phyloP scores from a whole-genome alignment of 2,113 vertebrate species.

The Lophotis ruficrista region DNA sequence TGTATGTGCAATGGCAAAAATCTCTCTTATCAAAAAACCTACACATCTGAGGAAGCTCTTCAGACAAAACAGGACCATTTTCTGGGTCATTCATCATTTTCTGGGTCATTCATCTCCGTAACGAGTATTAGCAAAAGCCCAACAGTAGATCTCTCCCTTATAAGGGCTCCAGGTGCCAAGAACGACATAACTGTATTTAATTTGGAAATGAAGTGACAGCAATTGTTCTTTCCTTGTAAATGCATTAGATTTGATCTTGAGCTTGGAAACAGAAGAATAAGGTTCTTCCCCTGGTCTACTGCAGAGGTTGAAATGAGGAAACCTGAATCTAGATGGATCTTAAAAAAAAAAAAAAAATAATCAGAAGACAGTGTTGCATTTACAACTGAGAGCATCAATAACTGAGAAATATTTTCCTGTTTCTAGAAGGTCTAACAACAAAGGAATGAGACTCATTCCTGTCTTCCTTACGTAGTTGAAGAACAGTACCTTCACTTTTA shows the following conservation, averaged over 20 bases:
- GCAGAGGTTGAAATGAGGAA: neutral
- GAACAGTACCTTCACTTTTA: neutral
- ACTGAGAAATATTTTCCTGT: neutral
- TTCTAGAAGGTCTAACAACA: neutral
- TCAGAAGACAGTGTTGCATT: neutral
- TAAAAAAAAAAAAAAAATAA: neutral
- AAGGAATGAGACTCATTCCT: neutral
- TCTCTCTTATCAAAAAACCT: neutral
- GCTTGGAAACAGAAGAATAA: neutral
- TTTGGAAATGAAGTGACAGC: neutral
- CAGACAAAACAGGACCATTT: slow-evolving; percentile 22
- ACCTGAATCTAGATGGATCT: neutral
- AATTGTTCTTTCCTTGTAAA: neutral
- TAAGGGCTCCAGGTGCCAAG: neutral
- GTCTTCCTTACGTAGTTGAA: neutral
- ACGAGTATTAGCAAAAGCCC: neutral
- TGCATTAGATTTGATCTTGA: neutral
- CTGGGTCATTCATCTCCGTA: neutral
- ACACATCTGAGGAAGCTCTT: neutral
- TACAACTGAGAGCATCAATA: neutral
- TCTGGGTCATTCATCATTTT: neutral
- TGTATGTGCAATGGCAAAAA: neutral
- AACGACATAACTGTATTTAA: neutral
- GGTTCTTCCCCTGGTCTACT: neutral
- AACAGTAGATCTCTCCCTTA: neutral